These are phyloP conservation scores for Oophaga sylvatica DNA, from an alignment of 2,797 vertebrate genomes.

Conservation along the genomic window DNA sequence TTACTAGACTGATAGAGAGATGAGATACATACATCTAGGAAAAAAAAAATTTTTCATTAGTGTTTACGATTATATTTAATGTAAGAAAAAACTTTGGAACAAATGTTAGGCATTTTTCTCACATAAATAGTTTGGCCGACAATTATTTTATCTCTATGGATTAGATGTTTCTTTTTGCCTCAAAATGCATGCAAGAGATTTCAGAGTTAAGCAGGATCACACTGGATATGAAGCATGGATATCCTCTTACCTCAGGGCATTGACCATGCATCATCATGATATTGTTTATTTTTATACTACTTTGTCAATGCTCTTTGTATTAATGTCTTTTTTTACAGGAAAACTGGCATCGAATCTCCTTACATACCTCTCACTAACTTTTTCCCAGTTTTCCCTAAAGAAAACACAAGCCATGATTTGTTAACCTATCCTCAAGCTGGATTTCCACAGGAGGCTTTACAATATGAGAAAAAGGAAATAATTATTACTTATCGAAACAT, in stretches of 20 bases:
- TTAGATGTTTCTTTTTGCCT: not conserved
- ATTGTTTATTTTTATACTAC: not conserved
- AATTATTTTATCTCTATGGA: not conserved
- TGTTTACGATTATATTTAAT: not conserved
- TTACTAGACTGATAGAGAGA: too few relatives aligned
- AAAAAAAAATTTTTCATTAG: too few relatives aligned
- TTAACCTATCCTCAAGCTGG: not conserved
- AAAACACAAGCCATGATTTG: not conserved
- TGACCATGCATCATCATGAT: not conserved
- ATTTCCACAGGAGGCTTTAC: not conserved
- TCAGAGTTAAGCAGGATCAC: not conserved
- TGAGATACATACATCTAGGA: too few relatives aligned
- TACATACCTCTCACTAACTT: not conserved
- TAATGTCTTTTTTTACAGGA: not conserved
- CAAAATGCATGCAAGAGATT: not conserved
- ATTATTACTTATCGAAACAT: not conserved
- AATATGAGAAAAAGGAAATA: not conserved
- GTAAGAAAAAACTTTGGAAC: not conserved
- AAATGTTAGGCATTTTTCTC: not conserved
- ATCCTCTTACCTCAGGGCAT: not conserved
- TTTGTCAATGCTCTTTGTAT: not conserved
- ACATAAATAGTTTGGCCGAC: not conserved
- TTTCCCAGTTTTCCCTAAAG: not conserved
- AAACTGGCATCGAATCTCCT: not conserved
- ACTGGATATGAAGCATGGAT: not conserved